Evolutionary conservation across 1,140 invertebrate genomes (phyloP).

Genomic region (Pectinophora gossypiella): DNA sequence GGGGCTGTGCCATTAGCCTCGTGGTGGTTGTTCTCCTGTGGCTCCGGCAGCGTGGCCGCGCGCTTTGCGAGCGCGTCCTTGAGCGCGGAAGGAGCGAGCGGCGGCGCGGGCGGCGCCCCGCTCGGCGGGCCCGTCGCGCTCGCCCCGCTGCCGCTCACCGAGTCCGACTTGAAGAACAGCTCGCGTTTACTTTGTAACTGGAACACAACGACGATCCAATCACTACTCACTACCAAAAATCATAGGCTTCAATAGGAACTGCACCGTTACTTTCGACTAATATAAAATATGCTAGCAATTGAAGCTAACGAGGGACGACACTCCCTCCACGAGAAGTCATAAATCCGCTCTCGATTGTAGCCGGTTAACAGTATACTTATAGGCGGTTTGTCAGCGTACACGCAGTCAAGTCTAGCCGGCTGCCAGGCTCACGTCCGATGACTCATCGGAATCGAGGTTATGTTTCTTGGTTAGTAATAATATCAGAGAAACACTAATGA

Average conservation of each 20-base stretch:
- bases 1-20: conserved; percentile 49
- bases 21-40: conserved; percentile 57
- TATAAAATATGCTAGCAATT: too few species aligned
- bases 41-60: conserved; percentile 51
- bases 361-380: background rate
- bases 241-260: too few species aligned
- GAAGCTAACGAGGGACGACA: conserved; percentile 22
- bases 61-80: conserved; percentile 65
- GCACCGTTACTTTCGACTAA: too few species aligned
- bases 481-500: background rate
- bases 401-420: conserved; percentile 36
- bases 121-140: conserved; percentile 49
- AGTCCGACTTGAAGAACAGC: conserved; percentile 83
- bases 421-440: conserved; percentile 40
- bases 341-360: conserved; percentile 10
- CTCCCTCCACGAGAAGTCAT: conserved; percentile 22
- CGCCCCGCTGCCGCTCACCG: conserved; percentile 58
- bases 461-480: conserved; percentile 18
- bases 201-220: conserved; percentile 45
- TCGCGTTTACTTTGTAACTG: conserved; percentile 87
- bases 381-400: conserved; percentile 21
- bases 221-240: too few species aligned
- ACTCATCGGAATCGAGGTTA: conserved; percentile 56
- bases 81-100: conserved; percentile 48
- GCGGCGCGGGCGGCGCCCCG: conserved; percentile 56